Conservation (phyloP, 2,113 vertebrate genomes). For the Corvus hawaiiensis region DNA sequence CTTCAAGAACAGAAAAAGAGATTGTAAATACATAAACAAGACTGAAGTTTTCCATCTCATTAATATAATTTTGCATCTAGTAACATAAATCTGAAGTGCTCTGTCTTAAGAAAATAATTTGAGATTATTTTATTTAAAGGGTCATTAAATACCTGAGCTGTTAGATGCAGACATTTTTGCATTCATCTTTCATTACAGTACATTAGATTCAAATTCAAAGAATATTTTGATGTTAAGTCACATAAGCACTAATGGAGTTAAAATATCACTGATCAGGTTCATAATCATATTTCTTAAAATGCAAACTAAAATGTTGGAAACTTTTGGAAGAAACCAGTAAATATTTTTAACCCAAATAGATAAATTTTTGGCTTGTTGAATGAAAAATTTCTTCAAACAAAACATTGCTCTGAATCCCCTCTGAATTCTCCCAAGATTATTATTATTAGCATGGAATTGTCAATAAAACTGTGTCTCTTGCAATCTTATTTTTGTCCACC, state of each 20-base stretch:
- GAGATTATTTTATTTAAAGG: neutral
- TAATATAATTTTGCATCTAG: neutral
- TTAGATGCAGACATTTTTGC: neutral
- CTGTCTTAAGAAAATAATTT: neutral
- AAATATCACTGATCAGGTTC: neutral
- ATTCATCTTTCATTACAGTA: neutral
- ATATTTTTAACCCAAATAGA: neutral
- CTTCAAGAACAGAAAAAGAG: neutral
- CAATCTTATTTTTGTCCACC: neutral
- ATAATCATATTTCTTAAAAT: neutral
- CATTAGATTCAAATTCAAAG: neutral
- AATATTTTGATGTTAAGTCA: neutral
- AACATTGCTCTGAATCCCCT: neutral
- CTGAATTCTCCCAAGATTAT: neutral
- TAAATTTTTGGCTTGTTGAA: neutral
- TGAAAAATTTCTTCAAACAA: neutral
- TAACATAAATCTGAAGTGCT: neutral
- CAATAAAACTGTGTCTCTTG: neutral
- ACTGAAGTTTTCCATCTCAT: neutral
- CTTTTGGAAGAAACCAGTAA: neutral
- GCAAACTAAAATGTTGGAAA: neutral
- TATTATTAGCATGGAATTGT: neutral
- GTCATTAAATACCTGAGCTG: neutral
- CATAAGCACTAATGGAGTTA: neutral
- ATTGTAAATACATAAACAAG: fast-evolving